phyloP scores from a whole-genome alignment of 2,113 vertebrate species.

The Oryzias melastigma region DNA sequence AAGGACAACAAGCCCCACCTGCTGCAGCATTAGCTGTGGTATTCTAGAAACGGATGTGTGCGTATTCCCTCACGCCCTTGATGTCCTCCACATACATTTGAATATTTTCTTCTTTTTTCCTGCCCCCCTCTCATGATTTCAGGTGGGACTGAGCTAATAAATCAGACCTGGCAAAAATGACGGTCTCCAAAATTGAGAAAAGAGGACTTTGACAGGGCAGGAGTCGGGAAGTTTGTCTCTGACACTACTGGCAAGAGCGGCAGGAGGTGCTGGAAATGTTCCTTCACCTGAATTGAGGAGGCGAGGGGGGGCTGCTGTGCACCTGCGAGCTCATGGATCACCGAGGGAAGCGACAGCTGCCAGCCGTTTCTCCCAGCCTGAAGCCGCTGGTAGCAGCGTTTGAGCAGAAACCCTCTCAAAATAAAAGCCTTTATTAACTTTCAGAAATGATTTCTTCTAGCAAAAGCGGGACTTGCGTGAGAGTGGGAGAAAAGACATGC shows the following conservation, averaged over 20 bases:
- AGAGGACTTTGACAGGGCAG: conserved; percentile 30
- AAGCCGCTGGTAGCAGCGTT: conserved; percentile 4
- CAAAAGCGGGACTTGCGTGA: not conserved
- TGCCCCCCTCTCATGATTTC: no score
- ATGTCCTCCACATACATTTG: no score
- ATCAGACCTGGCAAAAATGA: conserved; percentile 32
- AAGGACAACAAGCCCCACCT: conserved; percentile 5
- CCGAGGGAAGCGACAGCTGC: conserved; percentile 26
- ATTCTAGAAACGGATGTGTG: not conserved
- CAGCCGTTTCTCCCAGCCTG: not conserved
- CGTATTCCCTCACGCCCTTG: no score
- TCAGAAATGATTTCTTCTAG: not conserved
- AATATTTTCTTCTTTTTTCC: no score
- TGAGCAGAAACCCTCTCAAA: not conserved
- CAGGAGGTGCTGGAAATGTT: conserved; percentile 20
- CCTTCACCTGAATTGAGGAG: not conserved
- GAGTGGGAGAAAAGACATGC: not conserved
- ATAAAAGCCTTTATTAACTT: not conserved
- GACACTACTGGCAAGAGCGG: conserved; percentile 24
- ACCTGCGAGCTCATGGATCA: conserved; percentile 38
- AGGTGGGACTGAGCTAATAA: conserved; percentile 15
- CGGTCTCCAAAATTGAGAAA: conserved; percentile 13
- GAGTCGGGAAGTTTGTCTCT: conserved; percentile 10
- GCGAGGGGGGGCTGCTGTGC: conserved; percentile 14
- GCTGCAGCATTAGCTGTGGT: conserved; percentile 1